Evolutionary conservation across 1,140 invertebrate genomes (phyloP), one percentile per base, ranked within the genome.

Genomic region (Bombus difficillimus): DNA sequence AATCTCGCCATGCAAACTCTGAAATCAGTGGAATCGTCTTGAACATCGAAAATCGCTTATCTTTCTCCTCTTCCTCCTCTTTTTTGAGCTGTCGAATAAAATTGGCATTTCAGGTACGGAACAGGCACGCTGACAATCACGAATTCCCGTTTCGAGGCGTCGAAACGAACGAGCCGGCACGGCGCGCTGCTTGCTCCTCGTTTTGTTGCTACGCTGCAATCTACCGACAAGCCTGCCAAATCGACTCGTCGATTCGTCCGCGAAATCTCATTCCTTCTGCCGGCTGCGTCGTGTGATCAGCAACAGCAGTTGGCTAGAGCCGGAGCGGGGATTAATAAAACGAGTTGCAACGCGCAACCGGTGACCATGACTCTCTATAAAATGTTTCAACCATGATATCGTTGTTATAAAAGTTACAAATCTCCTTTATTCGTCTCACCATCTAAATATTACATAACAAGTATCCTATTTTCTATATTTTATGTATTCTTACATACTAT

Each of bases 191-290:
- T 34, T 53, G 53, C 76, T 80, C 37, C 41, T 85, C 66, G 76
- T 85, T 85, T 85, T 72, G 77, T 72, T 41, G 53, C 68, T 57
- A 43, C 41, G 47, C 68, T 39, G 83, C 83, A 85, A 83, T 83
- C 64, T 78, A 78, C 34, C 47, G 74, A 59, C 82, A 71, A 69
- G 76, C 76, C 77, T 85, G 83, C 83, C 83, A 85, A 85, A 85
- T 85, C 83, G 83, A 85, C 83, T 64, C 64, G 83, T 85, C 83
- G 77, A 85, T 85, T 85, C 83, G 83, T 37, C 76, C 83, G 77
- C 77, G 83, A 80, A 72, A 85, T 85, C 83, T 80, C 77, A 69
- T 85, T 37, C 68, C 83, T 80, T 85, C 83, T 73, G 66, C 68
- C 22, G 57, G 75, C 53, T 80, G 83, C 83, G 25, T 57, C 83